Conservation (phyloP, 2,797 vertebrate species). For the Crossoptilon crossoptilon region DNA sequence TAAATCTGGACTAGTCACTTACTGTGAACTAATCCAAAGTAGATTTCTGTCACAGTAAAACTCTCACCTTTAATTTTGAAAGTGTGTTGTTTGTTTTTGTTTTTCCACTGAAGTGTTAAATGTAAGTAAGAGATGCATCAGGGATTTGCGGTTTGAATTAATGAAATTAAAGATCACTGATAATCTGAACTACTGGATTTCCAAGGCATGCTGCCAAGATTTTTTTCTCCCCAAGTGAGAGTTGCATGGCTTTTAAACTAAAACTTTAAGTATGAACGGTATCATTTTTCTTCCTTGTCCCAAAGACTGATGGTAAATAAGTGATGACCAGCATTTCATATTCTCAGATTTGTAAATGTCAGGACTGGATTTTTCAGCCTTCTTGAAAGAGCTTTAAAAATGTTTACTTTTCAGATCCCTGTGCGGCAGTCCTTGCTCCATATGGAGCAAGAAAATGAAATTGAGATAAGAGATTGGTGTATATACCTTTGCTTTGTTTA, state of each 20-base stretch:
- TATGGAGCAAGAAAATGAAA: background rate
- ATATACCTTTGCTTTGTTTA: background rate
- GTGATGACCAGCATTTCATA: background rate
- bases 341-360: background rate
- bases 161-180: background rate
- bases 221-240: background rate
- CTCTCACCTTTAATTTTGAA: background rate
- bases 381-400: background rate
- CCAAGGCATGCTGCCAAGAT: background rate
- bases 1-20: background rate
- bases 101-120: background rate
- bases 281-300: background rate
- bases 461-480: background rate
- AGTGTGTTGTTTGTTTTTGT: background rate
- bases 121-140: background rate
- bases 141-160: background rate
- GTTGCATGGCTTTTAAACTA: background rate
- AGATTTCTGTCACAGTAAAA: background rate
- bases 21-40: background rate
- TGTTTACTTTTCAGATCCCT: background rate
- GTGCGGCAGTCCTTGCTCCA: background rate
- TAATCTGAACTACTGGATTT: background rate
- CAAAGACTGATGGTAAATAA: background rate
- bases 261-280: background rate
- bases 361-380: background rate